Base-by-base conservation (phyloP, 2,797 vertebrate species). In the Eleutherodactylus coqui region DNA sequence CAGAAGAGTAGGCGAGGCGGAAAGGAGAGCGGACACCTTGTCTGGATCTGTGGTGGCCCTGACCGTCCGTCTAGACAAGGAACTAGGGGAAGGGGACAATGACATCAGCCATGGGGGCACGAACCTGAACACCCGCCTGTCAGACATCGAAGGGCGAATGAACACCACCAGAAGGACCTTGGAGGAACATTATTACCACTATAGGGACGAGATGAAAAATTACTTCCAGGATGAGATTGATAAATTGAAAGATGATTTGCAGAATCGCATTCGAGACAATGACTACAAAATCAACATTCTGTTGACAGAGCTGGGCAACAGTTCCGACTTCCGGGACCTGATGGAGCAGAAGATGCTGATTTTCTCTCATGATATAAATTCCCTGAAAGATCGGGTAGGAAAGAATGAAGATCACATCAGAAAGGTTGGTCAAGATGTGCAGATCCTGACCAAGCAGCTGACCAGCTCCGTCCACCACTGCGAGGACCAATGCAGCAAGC, bases 151-250 rank as follows among this genome's bases (percentile, higher is more conserved):
- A 89, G 93, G 95, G 79, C 92, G 92, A 64, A 78, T 96, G 86
- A 96, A 96, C 0, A 94, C 93, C 90, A 98, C 95, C 0, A 85
- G 96, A 90, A 96, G 96, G 64, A 95, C 95, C 90, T 90, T 94
- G 0, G 96, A 94, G 84, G 95, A 95, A 32, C 94, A 93, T 73
- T 95, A 95, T 4, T 91, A 89, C 0, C 94, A 94, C 89, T 94
- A 91, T 0, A 92, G 93, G 0, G 96, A 90, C 84, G 95, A 94
- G 81, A 27, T 96, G 86, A 95, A 95, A 86, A 93, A 94, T 73
- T 89, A 60, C 0, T 86, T 96, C 43, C 92, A 94, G 87, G 93
- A 94, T 81, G 95, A 96, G 49, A 78, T 96, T 41, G 91, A 89
- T 8, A 93, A 94, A 85, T 89, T 95, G n/a, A 92, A 92, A 16